Evolutionary conservation across 1,140 invertebrate species (phyloP).

Genomic region (Meloidogyne exigua): DNA sequence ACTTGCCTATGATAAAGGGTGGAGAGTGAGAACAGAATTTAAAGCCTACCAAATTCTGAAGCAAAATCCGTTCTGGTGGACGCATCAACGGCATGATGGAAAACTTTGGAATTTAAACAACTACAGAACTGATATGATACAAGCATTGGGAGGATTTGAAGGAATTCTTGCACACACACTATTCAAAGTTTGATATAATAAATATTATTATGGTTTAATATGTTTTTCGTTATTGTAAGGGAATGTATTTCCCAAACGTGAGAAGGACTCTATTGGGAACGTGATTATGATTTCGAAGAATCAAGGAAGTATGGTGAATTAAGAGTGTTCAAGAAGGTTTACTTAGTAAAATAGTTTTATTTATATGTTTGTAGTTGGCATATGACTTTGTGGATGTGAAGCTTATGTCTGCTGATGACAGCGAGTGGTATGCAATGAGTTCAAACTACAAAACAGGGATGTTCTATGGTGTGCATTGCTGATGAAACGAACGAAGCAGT

Average conservation of each 20-base stretch:
- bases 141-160: constrained; percentile 97
- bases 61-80: constrained; percentile 99
- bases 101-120: constrained; percentile 99
- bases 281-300: constrained; percentile 98
- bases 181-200: constrained; percentile 76
- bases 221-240: constrained; percentile 45
- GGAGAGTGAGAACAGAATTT: constrained; percentile 97
- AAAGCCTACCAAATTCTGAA: constrained; percentile 97
- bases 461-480: too few relatives aligned
- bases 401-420: too few relatives aligned
- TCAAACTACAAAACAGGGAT: too few relatives aligned
- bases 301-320: too few relatives aligned
- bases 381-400: too few relatives aligned
- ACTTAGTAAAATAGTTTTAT: too few relatives aligned
- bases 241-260: constrained; percentile 99
- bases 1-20: constrained; percentile 97
- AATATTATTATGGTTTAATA: background rate
- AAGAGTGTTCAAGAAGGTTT: too few relatives aligned
- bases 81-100: constrained; percentile 77
- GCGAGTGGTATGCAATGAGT: too few relatives aligned
- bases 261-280: constrained; percentile 99
- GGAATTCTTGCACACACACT: constrained; percentile 97
- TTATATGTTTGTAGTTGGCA: too few relatives aligned
- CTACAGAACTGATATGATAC: constrained; percentile 98
- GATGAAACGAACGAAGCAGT: too few relatives aligned